Base-by-base conservation (phyloP, 2,888 invertebrate genomes). In the Agapetus fuscipes region DNA sequence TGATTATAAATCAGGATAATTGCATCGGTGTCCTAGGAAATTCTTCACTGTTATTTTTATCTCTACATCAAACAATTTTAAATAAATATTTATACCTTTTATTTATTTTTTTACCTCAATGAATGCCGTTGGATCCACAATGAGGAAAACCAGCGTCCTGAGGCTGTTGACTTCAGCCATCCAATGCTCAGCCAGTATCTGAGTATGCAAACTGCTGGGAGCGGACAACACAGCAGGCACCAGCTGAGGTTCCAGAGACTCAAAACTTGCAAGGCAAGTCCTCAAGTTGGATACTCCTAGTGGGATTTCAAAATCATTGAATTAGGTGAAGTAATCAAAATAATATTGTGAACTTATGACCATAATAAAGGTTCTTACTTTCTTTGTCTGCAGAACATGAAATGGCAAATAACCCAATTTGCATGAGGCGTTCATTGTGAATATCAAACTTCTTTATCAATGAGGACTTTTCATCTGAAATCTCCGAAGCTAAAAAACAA, bases 341-440 rank as follows among this genome's bases (percentile, higher is more conserved):
- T 20, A n/a, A 20, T 24, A 12, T 12, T 7, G 10, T 27, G 17
- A 25, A 20, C 30, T 34, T 39, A 37, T 39, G 5, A 20, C 9
- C 9, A 20, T 6, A 20, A 20, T 20, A 6, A 6, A 20, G 31
- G 41, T 39, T 59, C 61, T 58, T 53, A 69, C 70, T 57, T 47
- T 58, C 57, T 24, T 52, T 51, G 50, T 70, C 60, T 30, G 61
- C 63, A 34, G 72, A 71, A 49, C 72, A 73, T 3, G 80, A 76
- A 30, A 80, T 69, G n/a, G 82, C 79, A 59, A 81, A 83, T 33
- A 76, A 64, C 30, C 80, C 81, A 51, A 82, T 78, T 53, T 81
- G 80, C 59, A 78, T 62, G 33, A 79, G 60, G 49, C 78, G 71
- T 53, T 83, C 83, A 51, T 76, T 75, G 42, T 76, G 70, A 46